Percentiles rank a stretch among this genome's conserved stretches.
These are phyloP conservation scores for Promerops cafer DNA, from an alignment of 2,113 vertebrate genomes.

Conservation along the genomic window DNA sequence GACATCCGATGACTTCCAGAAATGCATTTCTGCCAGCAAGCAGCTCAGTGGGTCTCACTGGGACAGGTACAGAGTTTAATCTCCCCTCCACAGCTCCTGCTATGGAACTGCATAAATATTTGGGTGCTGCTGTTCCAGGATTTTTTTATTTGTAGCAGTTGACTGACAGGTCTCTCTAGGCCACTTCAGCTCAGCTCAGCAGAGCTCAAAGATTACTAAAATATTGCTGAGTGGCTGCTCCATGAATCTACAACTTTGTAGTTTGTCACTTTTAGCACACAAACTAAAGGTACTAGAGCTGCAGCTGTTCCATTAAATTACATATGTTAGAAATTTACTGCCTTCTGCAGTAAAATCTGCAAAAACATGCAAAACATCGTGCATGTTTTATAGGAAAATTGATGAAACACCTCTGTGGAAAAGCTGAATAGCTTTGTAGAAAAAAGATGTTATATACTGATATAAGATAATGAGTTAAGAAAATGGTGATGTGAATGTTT, in stretches of 20 bases:
- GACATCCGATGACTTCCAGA: neutral
- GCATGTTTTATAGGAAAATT: neutral
- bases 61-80: neutral
- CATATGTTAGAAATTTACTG: neutral
- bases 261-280: neutral
- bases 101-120: neutral
- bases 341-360: neutral
- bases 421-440: neutral
- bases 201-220: neutral
- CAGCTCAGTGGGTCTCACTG: neutral
- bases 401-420: neutral
- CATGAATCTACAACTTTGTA: neutral
- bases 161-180: neutral
- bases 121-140: neutral
- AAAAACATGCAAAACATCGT: neutral
- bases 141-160: neutral
- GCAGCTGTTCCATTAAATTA: neutral
- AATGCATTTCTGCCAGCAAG: neutral
- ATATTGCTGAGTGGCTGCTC: neutral
- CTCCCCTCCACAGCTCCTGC: neutral
- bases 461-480: neutral
- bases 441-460: neutral
- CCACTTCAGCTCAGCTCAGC: neutral
- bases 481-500: neutral
- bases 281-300: neutral